Evolutionary conservation across 2,888 invertebrate species (phyloP), one percentile per base, ranked within the genome.

Genomic region (Machimus rusticus): DNA sequence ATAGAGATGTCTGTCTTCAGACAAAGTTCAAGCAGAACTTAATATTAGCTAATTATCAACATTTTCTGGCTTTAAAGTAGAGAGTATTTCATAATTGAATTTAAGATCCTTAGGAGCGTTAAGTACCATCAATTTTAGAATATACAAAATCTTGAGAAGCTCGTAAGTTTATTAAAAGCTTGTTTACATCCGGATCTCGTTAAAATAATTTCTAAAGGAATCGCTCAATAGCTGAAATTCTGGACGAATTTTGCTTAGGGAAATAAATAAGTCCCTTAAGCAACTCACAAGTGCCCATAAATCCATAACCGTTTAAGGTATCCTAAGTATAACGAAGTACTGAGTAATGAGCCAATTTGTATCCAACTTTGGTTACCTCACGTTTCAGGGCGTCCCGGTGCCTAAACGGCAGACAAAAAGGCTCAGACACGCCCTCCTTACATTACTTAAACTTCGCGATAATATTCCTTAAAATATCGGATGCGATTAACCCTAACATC

Each of bases 401-500:
- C 78, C 43, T 37, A 79, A 23, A 51, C 23, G 12, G n/a, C 51
- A 79, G 23, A 66, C 12, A 66, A 66, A 66, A 14, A 23, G 28
- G 66, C 66, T n/a, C 23, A 39, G 31, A 14, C 19, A 79, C 76
- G 51, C 79, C 28, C 23, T 84, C 14, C 14, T 66, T 66, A 43
- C 34, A 85, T 74, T 46, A 85, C 74, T 74, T 74, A 74, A 74
- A 85, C 74, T 46, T 46, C 12, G 46, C 74, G 85, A 74, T 74
- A 85, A 85, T 46, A 74, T 74, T 74, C 43, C 85, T 43, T 28
- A 85, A 85, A 85, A 74, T 85, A 74, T 85, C 31, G 74, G 28
- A 46, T 37, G 31, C 74, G 85, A 85, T 85, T 85, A 74, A 74
- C 74, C 74, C 74, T 74, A 46, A 46, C 74, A 74, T 74, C 46